Base-by-base conservation (phyloP, 2,113 vertebrate species). In the Tragelaphus strepsiceros region DNA sequence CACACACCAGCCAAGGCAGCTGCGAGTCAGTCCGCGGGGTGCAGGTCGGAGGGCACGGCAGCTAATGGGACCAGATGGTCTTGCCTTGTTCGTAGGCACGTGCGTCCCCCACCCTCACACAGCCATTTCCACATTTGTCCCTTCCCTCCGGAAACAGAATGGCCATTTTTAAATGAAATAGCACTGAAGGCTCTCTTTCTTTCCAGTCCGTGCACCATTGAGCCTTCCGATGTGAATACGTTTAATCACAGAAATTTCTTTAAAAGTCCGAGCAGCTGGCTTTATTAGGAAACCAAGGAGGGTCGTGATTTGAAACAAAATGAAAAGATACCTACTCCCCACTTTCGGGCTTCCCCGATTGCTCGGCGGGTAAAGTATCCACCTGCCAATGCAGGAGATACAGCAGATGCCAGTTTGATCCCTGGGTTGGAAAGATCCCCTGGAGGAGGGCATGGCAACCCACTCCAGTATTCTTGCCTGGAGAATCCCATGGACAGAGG, bases 31-130 rank as follows among this genome's bases (percentile, higher is more conserved):
- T 95, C 90, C 81, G 17, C 4, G 53, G 97, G 89, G 94, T 67
- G 51, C 30, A 49, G 96, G 94, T 96, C 88, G 86, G 94, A 96
- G 97, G 97, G 64, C 85, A 94, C 61, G 59, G 51, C 49, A 14
- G 39, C 96, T 94, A 94, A 98, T 96, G 80, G 88, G 89, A 80
- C 97, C 97, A 97, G 98, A 98, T 97, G 97, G 96, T 97, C 92
- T 88, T 15, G 96, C 91, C 95, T 96, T 94, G 91, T 96, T 91
- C 93, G 51, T 74, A 95, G 95, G 62, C 81, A 82, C 6, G 51
- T 94, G 96, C 77, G 49, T 28, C 53, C 71, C 53, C 39, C 26
- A 1, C 3, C 24, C 88, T 71, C 93, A n/a, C 67, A 51, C 91
- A 95, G 86, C 46, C 85, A 93, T 97, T 97, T 97, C 90, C 88